Conservation (phyloP, 2,113 vertebrate genomes). For the Lanius collurio region DNA sequence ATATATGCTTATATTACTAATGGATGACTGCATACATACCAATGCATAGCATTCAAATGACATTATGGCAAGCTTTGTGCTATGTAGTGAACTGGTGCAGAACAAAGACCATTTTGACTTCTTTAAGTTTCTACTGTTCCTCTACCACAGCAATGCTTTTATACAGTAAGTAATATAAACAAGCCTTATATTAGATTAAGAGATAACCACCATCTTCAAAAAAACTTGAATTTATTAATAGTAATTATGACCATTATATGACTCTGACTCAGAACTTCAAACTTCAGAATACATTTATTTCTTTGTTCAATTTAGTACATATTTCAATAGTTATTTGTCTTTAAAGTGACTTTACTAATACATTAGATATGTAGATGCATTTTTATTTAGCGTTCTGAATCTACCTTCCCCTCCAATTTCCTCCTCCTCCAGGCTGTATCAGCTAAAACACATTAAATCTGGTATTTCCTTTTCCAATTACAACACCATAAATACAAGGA, state of each 20-base stretch:
- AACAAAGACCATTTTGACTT: background rate
- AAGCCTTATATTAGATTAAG: background rate
- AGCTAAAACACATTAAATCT: background rate
- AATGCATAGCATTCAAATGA: background rate
- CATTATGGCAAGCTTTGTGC: background rate
- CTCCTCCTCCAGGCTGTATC: background rate
- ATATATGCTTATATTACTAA: background rate
- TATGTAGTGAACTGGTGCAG: background rate
- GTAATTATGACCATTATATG: background rate
- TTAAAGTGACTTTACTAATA: background rate
- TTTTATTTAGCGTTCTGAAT: background rate
- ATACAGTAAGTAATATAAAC: background rate
- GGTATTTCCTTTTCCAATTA: background rate
- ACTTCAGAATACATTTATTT: background rate
- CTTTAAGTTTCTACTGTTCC: background rate
- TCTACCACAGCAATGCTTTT: background rate
- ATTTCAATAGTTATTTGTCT: background rate
- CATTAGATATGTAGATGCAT: background rate
- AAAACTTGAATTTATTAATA: background rate
- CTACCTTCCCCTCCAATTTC: background rate
- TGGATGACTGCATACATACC: background rate
- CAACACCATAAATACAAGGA: background rate
- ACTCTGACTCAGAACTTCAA: background rate
- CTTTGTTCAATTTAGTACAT: background rate
- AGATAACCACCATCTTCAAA: background rate